Base-by-base conservation (phyloP, 2,113 vertebrate species). In the Lonchura striata region DNA sequence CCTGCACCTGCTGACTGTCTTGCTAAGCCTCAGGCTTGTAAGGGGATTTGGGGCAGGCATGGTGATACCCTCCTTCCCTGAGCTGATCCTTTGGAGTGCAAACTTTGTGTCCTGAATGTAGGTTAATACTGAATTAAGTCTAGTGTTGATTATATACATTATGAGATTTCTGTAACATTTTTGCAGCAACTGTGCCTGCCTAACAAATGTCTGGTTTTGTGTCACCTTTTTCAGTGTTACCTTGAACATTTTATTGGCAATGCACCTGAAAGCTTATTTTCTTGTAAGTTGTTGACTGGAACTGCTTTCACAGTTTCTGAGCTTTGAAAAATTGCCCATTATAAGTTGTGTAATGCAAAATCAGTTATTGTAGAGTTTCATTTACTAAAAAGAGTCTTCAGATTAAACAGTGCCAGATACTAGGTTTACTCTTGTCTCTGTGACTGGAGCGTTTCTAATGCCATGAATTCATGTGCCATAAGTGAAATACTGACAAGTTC, bases 21-120 rank as follows among this genome's bases (percentile, higher is more conserved):
- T 57, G 74, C 90, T 90, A 39, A 95, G 94, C 90, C 82, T 76
- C 19, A 22, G 65, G 20, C 81, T 54, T 77, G 22, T 9, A 2
- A 88, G 44, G 65, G 71, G 87, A 93, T 94, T 92, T 69, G 79
- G 82, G 84, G 77, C 66, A 92, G 75, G 68, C 18, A 0, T n/a
- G 31, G 74, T 37, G 33, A 61, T 57, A 72, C 10, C 10, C 21
- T 88, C 28, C 42, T 47, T 93, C 72, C 46, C 79, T 28, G 44
- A 61, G 86, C 74, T 49, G 39, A n/a, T 82, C 77, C 65, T 53
- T 56, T 49, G 70, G 35, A 94, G n/a, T 39, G 53, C 14, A 10
- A 59, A 76, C 49, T 85, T 86, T 57, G 46, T 61, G 79, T 68
- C 59, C 37, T 42, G 23, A 79, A 92, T 92, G 74, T 85, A 86